These are phyloP conservation scores for Oryzias sinensis DNA, from an alignment of 2,797 vertebrate species.

Conservation along the genomic window DNA sequence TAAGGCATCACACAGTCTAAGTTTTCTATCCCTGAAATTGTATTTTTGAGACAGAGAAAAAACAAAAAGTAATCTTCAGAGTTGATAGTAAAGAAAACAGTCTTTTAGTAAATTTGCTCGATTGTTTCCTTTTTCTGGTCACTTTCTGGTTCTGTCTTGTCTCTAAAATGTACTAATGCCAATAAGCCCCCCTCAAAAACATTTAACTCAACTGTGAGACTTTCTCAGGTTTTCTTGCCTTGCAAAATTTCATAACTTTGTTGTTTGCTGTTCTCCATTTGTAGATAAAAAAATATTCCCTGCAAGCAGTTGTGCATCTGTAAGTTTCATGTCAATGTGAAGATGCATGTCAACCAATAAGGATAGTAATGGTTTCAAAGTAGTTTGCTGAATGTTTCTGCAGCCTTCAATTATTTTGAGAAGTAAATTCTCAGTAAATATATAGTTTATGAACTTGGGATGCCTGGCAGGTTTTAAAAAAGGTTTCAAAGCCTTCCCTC, in stretches of 20 bases:
- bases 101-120: constrained; percentile 14
- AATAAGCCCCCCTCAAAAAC: constrained; percentile 1
- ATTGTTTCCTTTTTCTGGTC: not conserved
- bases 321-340: not conserved
- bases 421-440: too few relatives aligned
- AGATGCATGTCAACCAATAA: too few relatives aligned
- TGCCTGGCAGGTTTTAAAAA: too few relatives aligned
- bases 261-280: not conserved
- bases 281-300: not conserved
- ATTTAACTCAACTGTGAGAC: not conserved
- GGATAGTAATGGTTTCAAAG: too few relatives aligned
- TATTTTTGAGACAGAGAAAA: constrained; percentile 2
- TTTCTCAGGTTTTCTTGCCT: constrained; percentile 1
- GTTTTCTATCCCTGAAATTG: not conserved
- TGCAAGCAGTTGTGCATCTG: not conserved
- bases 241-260: not conserved
- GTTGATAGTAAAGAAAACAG: constrained; percentile 6
- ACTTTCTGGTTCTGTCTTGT: constrained; percentile 11
- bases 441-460: too few relatives aligned
- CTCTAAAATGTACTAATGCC: not conserved
- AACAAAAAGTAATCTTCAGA: constrained; percentile 4
- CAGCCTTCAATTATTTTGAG: too few relatives aligned
- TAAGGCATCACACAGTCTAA: not conserved
- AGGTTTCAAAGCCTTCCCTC: too few relatives aligned
- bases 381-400: too few relatives aligned